phyloP scores from a whole-genome alignment of 2,797 vertebrate species.

The Smutsia temminckii region DNA sequence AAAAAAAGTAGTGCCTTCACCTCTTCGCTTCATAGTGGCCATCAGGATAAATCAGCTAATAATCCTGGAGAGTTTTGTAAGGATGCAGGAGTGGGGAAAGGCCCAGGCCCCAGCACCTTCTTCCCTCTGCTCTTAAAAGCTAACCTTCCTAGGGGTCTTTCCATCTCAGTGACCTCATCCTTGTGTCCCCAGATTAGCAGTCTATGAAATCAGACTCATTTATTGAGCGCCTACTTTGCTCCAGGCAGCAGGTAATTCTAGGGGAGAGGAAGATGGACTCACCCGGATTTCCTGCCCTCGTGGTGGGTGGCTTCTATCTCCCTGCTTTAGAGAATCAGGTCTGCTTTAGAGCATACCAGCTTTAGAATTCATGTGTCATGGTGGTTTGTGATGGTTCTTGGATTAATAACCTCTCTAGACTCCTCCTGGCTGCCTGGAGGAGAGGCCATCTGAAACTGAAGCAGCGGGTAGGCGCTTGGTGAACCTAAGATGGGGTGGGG shows the following conservation, averaged over 20 bases:
- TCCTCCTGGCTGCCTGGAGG: background rate
- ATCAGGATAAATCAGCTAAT: background rate
- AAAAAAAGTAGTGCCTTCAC: background rate
- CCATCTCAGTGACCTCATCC: background rate
- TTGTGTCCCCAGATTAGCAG: background rate
- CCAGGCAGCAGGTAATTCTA: background rate
- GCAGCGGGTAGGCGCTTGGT: background rate
- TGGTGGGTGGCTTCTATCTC: fast-evolving
- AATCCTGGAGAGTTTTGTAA: background rate
- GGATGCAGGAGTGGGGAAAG: background rate
- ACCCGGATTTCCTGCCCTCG: fast-evolving
- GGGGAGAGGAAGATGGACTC: too few species aligned
- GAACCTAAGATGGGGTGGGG: background rate
- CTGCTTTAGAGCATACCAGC: background rate
- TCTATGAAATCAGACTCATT: background rate
- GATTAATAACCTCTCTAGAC: too few species aligned
- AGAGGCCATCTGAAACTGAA: background rate
- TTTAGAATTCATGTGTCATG: background rate
- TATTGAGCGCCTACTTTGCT: background rate
- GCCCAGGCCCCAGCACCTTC: background rate
- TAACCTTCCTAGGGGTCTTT: background rate
- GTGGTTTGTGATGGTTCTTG: background rate
- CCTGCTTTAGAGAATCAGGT: background rate
- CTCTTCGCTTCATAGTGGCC: too few species aligned
- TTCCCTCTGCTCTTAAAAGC: background rate